Base-by-base conservation (phyloP, 2,797 vertebrate genomes). In the Lateolabrax maculatus region DNA sequence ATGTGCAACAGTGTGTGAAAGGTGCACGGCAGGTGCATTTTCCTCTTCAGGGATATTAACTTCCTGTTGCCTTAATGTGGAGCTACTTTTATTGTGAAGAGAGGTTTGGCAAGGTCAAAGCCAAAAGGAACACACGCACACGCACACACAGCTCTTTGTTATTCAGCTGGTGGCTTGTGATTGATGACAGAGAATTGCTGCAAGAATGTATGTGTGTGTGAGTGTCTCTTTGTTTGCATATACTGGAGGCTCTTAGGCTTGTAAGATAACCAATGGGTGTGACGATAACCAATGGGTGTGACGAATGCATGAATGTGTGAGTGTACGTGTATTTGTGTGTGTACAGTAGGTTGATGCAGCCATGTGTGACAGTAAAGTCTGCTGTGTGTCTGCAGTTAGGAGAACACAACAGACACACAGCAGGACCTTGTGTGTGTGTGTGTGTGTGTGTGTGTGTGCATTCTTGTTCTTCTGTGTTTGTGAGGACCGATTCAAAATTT, bases 91-190 rank as follows among this genome's bases (percentile, higher is more conserved):
- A 63, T 74, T 71, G 53, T 75, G 34, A 75, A 81, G 71, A 37
- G 13, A 77, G 61, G 44, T 79, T 61, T 41, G 15, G 56, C 83
- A 87, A 87, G 81, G 77, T 83, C 65, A 75, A 68, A 81, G 8
- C 27, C 49, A 53, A 77, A n/a, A n/a, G n/a, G n/a, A n/a, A n/a
- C n/a, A 65, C 16, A 65, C 27, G 46, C 53, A 55, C 16, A 36
- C 58, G 57, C n/a, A 46, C 36, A 72, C n/a, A 70, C 0, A 66
- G 10, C 67, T 74, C 58, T 78, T 86, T 85, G 77, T 80, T 69
- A 84, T 85, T 84, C 83, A 84, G 81, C 46, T 65, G 36, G 75
- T 81, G 75, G 63, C 64, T 80, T 71, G 44, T 78, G 73, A 84
- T 66, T 44, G 82, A 86, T 83, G 70, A 77, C 76, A 31, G 7